phyloP scores from a whole-genome alignment of 2,888 invertebrate species.

The Dascillus cervinus region DNA sequence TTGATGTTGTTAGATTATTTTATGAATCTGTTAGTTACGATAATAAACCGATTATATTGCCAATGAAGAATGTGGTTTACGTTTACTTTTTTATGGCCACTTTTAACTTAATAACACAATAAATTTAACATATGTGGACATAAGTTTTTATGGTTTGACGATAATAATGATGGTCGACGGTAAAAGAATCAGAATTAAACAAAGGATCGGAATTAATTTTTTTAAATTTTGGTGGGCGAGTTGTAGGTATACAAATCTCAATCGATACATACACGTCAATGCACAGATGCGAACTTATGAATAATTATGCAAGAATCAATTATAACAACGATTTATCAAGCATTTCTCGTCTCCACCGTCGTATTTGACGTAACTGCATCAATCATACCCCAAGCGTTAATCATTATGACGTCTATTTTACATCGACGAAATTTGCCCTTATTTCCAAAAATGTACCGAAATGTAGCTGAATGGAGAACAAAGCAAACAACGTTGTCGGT shows the following conservation, averaged over 20 bases:
- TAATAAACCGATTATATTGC: conserved; percentile 27
- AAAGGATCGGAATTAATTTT: too few relatives aligned
- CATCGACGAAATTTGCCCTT: too few relatives aligned
- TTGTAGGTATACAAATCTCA: too few relatives aligned
- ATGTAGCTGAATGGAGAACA: too few relatives aligned
- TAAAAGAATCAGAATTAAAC: too few relatives aligned
- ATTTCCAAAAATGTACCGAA: too few relatives aligned
- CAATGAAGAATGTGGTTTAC: conserved; percentile 29
- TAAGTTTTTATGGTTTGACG: conserved; percentile 28
- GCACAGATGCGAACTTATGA: conserved; percentile 41
- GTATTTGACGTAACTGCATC: conserved; percentile 32
- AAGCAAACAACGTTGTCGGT: too few relatives aligned
- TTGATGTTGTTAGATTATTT: conserved; percentile 24
- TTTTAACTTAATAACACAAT: conserved; percentile 40
- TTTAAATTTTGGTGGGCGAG: too few relatives aligned
- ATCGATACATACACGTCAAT: conserved; percentile 34
- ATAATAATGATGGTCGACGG: conserved; percentile 13
- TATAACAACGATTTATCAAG: conserved; percentile 42
- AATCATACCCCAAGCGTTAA: conserved; percentile 36
- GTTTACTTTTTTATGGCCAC: conserved; percentile 33
- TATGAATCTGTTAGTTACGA: conserved; percentile 28
- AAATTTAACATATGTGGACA: conserved; percentile 41
- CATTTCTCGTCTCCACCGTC: conserved; percentile 23
- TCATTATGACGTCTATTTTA: conserved; percentile 29
- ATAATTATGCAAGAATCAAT: conserved; percentile 43